A percentile compares a stretch with the other conserved stretches of the same genome.
These are phyloP conservation scores for Neolamprologus brichardi DNA, from an alignment of 2,113 vertebrate species.

Conservation along the genomic window DNA sequence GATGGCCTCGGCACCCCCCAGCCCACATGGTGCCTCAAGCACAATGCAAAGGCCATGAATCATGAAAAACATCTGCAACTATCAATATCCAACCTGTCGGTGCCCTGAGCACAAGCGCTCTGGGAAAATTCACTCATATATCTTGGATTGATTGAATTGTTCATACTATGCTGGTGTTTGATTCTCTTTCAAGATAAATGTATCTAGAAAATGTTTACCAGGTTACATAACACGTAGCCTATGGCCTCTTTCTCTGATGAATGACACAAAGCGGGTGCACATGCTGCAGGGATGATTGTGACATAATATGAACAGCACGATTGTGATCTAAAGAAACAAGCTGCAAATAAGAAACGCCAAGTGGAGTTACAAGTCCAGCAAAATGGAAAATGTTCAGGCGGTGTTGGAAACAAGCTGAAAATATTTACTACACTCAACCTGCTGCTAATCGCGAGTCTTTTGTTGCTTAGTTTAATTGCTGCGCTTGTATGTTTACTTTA, in stretches of 20 bases:
- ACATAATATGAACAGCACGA: neutral
- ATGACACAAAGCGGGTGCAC: neutral
- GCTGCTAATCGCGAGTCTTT: neutral
- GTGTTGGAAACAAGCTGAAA: neutral
- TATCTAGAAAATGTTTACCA: neutral
- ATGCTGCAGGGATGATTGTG: neutral
- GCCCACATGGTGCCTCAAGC: slow-evolving; percentile 36
- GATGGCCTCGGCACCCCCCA: slow-evolving; percentile 13
- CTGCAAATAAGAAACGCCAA: neutral
- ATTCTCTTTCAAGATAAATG: neutral
- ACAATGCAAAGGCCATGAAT: slow-evolving; percentile 45
- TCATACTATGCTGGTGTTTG: neutral
- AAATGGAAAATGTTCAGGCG: neutral
- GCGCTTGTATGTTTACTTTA: neutral
- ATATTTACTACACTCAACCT: neutral
- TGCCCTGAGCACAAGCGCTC: neutral
- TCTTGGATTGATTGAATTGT: neutral
- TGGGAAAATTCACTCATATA: neutral
- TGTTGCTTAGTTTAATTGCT: neutral
- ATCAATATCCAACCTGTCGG: slow-evolving; percentile 9
- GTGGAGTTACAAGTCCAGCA: neutral
- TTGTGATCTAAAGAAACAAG: neutral
- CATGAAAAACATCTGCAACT: slow-evolving; percentile 20
- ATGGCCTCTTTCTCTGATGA: neutral
- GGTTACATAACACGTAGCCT: neutral